Percentiles rank a stretch among this genome's conserved stretches.
Conservation (phyloP, 2,888 invertebrate genomes). For the Sminthurides aquaticus region DNA sequence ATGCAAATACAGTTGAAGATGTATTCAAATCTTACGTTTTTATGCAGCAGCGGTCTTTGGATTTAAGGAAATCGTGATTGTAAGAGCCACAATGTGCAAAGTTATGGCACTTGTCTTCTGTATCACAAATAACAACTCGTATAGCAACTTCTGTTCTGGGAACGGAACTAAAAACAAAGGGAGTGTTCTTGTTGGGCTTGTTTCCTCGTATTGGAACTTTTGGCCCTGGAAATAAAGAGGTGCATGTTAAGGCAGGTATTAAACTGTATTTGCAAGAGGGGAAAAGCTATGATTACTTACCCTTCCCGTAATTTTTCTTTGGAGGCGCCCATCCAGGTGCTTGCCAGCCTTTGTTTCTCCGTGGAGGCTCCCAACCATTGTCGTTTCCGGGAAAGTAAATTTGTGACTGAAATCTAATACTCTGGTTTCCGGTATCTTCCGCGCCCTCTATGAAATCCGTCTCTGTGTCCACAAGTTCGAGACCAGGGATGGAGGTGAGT, state of each 20-base stretch:
- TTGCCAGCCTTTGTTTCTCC: background rate
- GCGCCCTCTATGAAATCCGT: no score
- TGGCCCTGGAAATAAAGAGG: no score
- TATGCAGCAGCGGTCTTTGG: conserved; percentile 35
- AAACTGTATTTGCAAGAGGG: no score
- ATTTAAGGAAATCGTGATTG: conserved; percentile 27
- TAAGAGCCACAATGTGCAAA: conserved; percentile 38
- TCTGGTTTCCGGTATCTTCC: no score
- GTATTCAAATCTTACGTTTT: conserved; percentile 12
- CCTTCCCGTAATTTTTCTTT: background rate
- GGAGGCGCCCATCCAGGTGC: conserved; percentile 1
- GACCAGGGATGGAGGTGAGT: no score
- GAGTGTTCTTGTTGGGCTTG: no score
- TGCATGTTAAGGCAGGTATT: no score
- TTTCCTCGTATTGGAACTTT: background rate
- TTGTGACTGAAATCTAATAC: conserved; percentile 19
- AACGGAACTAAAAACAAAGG: background rate
- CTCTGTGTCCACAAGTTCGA: no score
- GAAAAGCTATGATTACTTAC: background rate
- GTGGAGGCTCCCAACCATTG: conserved; percentile 14
- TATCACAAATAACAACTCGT: conserved; percentile 30
- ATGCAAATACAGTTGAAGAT: background rate
- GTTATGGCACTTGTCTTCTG: conserved; percentile 31
- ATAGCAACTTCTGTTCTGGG: background rate
- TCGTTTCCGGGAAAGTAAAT: conserved; percentile 17